Conservation (phyloP, 2,888 invertebrate genomes). For the Ypsolopha sequella region DNA sequence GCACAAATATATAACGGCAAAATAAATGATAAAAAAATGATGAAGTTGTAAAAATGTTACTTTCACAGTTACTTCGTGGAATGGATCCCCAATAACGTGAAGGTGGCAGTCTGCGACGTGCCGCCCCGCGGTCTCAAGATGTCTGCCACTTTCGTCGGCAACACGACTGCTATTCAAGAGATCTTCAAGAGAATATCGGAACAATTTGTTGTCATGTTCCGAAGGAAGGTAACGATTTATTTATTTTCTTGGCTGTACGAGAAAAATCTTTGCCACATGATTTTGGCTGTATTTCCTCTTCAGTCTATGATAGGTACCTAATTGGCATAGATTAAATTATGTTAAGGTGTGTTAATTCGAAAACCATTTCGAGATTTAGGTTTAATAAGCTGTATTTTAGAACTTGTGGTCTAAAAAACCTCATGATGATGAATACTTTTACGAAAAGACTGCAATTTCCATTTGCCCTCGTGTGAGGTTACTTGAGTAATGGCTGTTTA, state of each 20-base stretch:
- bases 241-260: background rate
- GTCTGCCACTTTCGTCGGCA: constrained; percentile 92
- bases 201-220: constrained; percentile 91
- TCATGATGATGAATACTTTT: too few relatives aligned
- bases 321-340: too few relatives aligned
- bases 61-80: constrained; percentile 79
- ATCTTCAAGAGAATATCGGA: constrained; percentile 87
- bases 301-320: too few relatives aligned
- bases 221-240: constrained; percentile 74
- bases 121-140: constrained; percentile 90
- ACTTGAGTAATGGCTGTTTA: too few relatives aligned
- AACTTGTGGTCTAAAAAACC: too few relatives aligned
- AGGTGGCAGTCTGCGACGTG: constrained; percentile 89
- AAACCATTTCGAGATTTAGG: too few relatives aligned
- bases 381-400: too few relatives aligned
- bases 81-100: constrained; percentile 92
- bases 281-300: background rate
- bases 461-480: too few relatives aligned
- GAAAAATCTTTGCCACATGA: background rate
- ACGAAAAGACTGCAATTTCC: too few relatives aligned
- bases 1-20: background rate
- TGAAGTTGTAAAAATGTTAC: background rate
- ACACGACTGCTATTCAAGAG: constrained; percentile 89
- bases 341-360: too few relatives aligned
- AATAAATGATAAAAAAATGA: background rate